Base-by-base conservation (phyloP, 2,113 vertebrate genomes). In the Sclerurus mexicanus region DNA sequence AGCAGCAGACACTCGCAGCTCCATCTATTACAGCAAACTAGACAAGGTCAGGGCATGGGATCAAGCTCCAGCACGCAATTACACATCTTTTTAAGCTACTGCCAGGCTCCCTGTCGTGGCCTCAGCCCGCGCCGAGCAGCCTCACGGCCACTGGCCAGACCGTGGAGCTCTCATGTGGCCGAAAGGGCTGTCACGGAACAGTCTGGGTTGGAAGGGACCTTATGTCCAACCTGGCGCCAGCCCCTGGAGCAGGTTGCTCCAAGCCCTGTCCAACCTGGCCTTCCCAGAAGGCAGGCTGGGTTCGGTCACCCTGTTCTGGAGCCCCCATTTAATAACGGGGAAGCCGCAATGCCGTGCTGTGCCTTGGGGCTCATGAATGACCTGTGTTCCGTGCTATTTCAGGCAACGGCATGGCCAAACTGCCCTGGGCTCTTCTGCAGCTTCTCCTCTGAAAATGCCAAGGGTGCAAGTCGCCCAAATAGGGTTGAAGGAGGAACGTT, bases 1-100 rank as follows among this genome's bases (percentile, higher is more conserved):
- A 76, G 75, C 49, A 82, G 86, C 79, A 93, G 63, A 47, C 37
- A 8, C 10, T 66, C 63, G 10, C 55, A 60, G 62, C 72, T 68
- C 66, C 86, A 73, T 85, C 58, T 31, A 10, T 86, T 83, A 33
- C 12, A 92, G 79, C 83, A 68, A 83, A 93, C 27, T 12, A 85
- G 67, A 21, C 95, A 80, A 72, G 95, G 89, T 62, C 93, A 95
- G 86, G 91, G 86, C 95, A 69, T 58, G 3, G 74, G 75, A 68
- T 74, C 91, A 69, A 39, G 22, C 77, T 53, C 79, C 68, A 86
- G 76, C 72, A 77, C 72, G 49, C 55, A 83, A 21, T 58, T 53
- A 66, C 46, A 4, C 80, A 62, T 86, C 31, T 42, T 66, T 58
- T 80, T 12, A 46, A 91, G 87, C 79, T 62, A 42, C 67, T 73